These are phyloP conservation scores for Bactericera cockerelli DNA, from an alignment of 1,140 invertebrate genomes.

Conservation along the genomic window DNA sequence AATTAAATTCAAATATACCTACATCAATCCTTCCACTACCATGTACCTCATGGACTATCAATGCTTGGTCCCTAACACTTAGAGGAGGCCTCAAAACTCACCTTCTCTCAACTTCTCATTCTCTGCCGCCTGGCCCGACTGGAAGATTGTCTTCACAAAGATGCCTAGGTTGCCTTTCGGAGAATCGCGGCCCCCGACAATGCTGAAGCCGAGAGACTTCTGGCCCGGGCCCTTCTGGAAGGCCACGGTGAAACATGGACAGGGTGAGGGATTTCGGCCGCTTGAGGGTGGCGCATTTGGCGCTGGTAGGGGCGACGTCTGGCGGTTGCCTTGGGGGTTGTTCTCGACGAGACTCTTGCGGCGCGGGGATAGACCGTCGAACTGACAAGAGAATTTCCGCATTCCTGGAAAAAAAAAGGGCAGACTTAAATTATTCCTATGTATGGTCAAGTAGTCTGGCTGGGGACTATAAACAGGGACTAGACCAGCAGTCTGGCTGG, in stretches of 20 bases:
- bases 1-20: no score
- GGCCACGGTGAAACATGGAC: conserved; percentile 53
- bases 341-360: conserved; percentile 6
- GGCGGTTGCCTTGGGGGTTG: not conserved
- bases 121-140: conserved; percentile 71
- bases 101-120: conserved; percentile 69
- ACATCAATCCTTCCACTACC: no score
- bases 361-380: conserved; percentile 18
- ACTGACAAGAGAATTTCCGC: conserved; percentile 26
- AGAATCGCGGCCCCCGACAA: conserved; percentile 79
- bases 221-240: conserved; percentile 70
- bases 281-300: conserved; percentile 47
- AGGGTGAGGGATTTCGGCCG: conserved; percentile 46
- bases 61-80: no score
- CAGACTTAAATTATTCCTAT: not conserved
- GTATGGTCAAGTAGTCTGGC: not conserved
- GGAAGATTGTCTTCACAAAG: conserved; percentile 79
- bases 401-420: conserved; percentile 22
- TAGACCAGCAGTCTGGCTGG: no score
- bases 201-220: conserved; percentile 78
- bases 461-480: no score
- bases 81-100: no score
- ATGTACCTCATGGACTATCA: no score
- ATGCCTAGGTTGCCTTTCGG: conserved; percentile 73
- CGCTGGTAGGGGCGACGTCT: conserved; percentile 43